Percentiles rank a stretch among this genome's conserved stretches.
Conservation (phyloP, 1,140 invertebrate species). For the Drosophila tani region DNA sequence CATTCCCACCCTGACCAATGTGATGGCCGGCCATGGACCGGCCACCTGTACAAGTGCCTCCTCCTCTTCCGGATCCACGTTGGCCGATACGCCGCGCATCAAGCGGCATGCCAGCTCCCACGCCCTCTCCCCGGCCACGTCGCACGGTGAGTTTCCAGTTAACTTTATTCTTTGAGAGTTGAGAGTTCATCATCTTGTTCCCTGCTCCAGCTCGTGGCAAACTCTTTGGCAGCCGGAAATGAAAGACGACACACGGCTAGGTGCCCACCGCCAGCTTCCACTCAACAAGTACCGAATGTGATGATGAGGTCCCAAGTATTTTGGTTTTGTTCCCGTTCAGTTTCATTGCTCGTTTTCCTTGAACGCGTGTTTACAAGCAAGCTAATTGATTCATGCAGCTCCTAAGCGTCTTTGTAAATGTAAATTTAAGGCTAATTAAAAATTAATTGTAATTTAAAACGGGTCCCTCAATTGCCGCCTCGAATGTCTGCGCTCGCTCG, state of each 20-base stretch:
- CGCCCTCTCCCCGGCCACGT: constrained; percentile 59
- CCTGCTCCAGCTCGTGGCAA: constrained; percentile 54
- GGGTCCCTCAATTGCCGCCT: constrained; percentile 28
- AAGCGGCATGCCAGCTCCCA: constrained; percentile 72
- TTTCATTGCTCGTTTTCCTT: constrained; percentile 18
- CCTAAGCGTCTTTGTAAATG: constrained; percentile 45
- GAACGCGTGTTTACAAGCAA: constrained; percentile 25
- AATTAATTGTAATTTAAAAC: constrained; percentile 73
- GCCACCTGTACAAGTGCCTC: constrained; percentile 14
- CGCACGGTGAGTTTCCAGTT: constrained; percentile 53
- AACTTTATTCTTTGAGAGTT: neutral
- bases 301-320: constrained; percentile 45
- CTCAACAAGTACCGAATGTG: constrained; percentile 46
- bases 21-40: constrained; percentile 4
- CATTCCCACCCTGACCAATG: constrained; percentile 15
- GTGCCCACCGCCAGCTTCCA: constrained; percentile 24
- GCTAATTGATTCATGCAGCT: constrained; percentile 57
- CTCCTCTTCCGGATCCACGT: neutral
- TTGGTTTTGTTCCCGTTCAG: constrained; percentile 24
- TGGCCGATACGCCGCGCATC: constrained; percentile 50
- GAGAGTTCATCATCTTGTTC: constrained; percentile 8
- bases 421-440: constrained; percentile 69
- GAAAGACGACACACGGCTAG: constrained; percentile 40
- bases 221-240: constrained; percentile 73
- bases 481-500: constrained; percentile 12